Evolutionary conservation across 2,888 invertebrate species (phyloP).

Genomic region (Emmelina monodactyla): DNA sequence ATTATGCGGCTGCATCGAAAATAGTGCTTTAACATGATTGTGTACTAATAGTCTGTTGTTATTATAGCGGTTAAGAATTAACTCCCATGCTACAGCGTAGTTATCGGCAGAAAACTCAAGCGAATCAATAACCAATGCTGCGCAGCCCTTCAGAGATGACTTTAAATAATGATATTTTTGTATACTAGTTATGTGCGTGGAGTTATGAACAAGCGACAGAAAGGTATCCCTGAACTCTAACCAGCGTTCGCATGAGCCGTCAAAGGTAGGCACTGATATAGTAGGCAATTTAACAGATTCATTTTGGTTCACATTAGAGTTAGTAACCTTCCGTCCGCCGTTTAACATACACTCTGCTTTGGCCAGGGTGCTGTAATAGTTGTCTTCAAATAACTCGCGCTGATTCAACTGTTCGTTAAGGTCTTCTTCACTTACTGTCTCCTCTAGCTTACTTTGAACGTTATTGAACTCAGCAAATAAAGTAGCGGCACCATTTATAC

Average conservation of each 20-base stretch:
- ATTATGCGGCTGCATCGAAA: background rate
- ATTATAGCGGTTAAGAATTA: background rate
- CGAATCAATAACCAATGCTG: background rate
- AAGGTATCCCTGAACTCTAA: background rate
- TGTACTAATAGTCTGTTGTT: background rate
- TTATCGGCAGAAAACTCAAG: conserved; percentile 1
- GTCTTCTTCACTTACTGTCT: too few relatives aligned
- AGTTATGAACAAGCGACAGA: background rate
- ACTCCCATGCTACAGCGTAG: background rate
- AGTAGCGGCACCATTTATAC: too few relatives aligned
- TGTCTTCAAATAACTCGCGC: too few relatives aligned
- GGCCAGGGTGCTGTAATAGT: too few relatives aligned
- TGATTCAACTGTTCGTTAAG: too few relatives aligned
- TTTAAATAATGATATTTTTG: background rate
- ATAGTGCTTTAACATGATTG: background rate
- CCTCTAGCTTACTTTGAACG: too few relatives aligned
- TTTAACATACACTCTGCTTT: too few relatives aligned
- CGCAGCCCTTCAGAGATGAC: background rate
- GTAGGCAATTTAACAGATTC: too few relatives aligned
- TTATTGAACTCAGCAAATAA: too few relatives aligned
- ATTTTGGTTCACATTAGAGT: too few relatives aligned
- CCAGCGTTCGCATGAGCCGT: background rate
- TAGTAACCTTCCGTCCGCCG: too few relatives aligned
- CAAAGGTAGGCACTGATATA: background rate
- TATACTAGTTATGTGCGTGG: background rate